A percentile compares a stretch with the other conserved stretches of the same genome.
Evolutionary conservation across 2,113 vertebrate species (phyloP).

Genomic region (Hippoglossus stenolepis): DNA sequence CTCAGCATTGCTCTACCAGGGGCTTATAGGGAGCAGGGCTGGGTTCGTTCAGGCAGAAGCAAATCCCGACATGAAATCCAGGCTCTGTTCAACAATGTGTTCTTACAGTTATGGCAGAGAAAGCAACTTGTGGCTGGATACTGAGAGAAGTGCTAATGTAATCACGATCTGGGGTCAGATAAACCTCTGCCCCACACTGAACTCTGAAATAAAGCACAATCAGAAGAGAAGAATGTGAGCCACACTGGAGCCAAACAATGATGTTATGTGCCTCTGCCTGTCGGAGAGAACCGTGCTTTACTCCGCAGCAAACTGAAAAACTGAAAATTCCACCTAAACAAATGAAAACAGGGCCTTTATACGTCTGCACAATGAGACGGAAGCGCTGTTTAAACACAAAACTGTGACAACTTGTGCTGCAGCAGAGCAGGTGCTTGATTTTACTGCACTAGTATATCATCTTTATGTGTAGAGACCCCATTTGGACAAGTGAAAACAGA

Average conservation of each 20-base stretch:
- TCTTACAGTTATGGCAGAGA: slow-evolving; percentile 25
- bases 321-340: slow-evolving; percentile 39
- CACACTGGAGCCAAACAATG: slow-evolving; percentile 15
- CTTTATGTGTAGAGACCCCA: too few species aligned
- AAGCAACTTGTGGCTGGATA: slow-evolving; percentile 29
- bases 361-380: slow-evolving; percentile 17
- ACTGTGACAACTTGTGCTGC: not conserved
- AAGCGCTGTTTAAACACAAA: not conserved
- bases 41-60: slow-evolving; percentile 56
- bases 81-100: slow-evolving; percentile 43
- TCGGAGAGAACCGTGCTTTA: slow-evolving; percentile 1
- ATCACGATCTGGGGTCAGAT: slow-evolving; percentile 34
- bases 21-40: slow-evolving; percentile 20
- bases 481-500: not conserved
- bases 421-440: not conserved
- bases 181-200: slow-evolving; percentile 31
- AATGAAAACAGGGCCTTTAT: slow-evolving; percentile 10
- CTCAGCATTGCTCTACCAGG: slow-evolving; percentile 23
- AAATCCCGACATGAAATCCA: slow-evolving; percentile 46
- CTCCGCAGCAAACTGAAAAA: slow-evolving; percentile 27
- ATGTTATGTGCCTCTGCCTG: slow-evolving; percentile 9
- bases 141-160: slow-evolving; percentile 11
- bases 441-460: not conserved
- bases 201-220: slow-evolving; percentile 51
- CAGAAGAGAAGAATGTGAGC: slow-evolving; percentile 39